Base-by-base conservation (phyloP, 64 coral and sea anemone genomes). In the Porites australiensis region DNA sequence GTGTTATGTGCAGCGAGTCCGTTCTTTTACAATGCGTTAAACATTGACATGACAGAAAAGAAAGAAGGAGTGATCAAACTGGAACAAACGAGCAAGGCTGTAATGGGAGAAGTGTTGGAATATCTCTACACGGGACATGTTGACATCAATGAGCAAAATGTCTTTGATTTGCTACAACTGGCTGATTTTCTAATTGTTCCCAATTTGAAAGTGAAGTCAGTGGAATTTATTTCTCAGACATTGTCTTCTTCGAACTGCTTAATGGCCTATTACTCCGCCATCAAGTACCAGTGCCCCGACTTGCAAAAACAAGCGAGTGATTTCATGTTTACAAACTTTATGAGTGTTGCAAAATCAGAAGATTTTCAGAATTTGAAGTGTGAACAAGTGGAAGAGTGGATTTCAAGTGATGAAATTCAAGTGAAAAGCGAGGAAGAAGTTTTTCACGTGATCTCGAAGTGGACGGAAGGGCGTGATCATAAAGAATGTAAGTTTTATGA, bases 101-200 rank as follows among this genome's bases (percentile, higher is more conserved):
- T 82, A 12, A 90, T 90, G 77, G 88, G 82, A 72, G 88, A 90
- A 65, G 8, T 90, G 2, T 79, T 90, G 15, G 20, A 90, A 59
- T 90, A 70, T 90, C 11, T 90, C 37, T 90, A 90, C 21, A 90
- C 88, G 0, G 88, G 88, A 67, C 75, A 81, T 43, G 88, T 81
- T 52, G 78, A 59, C 45, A 68, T 90, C 15, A 90, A 52, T 48
- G 20, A 65, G 58, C 14, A 10, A 37, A 90, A 90, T 69, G 88
- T 77, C 4, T 16, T 70, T 43, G 88, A 90, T 58, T 19, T 90
- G 5, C 12, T 90, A 8, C 45, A 23, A 44, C 53, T 18, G 58
- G 88, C 88, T 22, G 80, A 90, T 52, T 90, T 70, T 79, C 70
- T 79, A 3, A 13, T 71, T 3, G 0, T 90, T 19, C 43, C 58